Evolutionary conservation across 1,140 invertebrate species (phyloP), one percentile per base, ranked within the genome.

Genomic region (Oryctes rhinoceros): DNA sequence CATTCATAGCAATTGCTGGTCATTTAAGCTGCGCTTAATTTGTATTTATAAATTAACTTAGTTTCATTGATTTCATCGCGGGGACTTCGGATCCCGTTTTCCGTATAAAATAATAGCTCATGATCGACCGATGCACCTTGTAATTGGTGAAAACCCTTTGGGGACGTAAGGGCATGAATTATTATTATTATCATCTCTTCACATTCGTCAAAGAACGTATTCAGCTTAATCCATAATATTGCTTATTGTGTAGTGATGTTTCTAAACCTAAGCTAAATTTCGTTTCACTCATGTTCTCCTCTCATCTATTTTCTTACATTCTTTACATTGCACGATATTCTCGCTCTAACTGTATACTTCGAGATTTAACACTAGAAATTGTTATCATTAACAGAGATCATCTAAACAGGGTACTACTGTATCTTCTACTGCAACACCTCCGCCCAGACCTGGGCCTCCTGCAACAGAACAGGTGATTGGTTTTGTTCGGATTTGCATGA

Each of bases 391-490:
- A 83, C 81, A 85, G 87, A 90, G 90, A 89, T 87, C 90, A 83
- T 87, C 88, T 85, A 91, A 91, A 88, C 89, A 90, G 85, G 89
- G 89, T 88, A 88, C 88, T 86, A 88, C 88, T 86, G 87, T 89
- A 86, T 89, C 87, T 78, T 78, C 77, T 86, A 87, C 89, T 87
- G 88, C 90, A 87, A 88, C 88, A 87, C 88, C 89, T 87, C 87
- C 88, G 86, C 89, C 88, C 87, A 88, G 89, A 89, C 87, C 89
- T 84, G 89, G 90, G 87, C 90, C 89, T 87, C 88, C 90, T 89
- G 88, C 89, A 85, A 86, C 89, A 84, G 91, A 92, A 88, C 91
- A 91, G 90, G 90, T 92, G 91, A 92, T 84, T 83, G 80, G 81
- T 81, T 83, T 71, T 65, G 35, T 76, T 13, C 65, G 75, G 75